These are phyloP conservation scores for Cancer borealis DNA, from an alignment of 2,888 invertebrate genomes.

Conservation along the genomic window DNA sequence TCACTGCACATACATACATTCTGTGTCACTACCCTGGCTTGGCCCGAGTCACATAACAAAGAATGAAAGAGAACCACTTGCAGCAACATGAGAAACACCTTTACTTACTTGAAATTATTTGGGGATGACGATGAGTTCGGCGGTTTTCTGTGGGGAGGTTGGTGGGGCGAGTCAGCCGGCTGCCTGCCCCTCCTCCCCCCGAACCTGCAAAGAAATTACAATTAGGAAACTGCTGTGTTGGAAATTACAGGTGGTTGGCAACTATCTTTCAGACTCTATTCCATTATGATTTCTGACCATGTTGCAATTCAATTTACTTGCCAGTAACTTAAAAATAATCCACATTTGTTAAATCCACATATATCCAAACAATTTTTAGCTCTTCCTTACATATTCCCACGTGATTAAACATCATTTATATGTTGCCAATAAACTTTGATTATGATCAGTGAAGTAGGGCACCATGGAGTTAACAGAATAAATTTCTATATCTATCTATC, in stretches of 20 bases:
- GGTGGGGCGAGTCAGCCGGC: conserved; percentile 87
- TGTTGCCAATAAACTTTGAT: too few relatives aligned
- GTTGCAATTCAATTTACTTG: neutral
- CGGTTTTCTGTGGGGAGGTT: conserved; percentile 90
- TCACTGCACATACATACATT: too few relatives aligned
- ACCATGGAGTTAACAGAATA: too few relatives aligned
- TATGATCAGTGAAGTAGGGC: too few relatives aligned
- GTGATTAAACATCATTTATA: too few relatives aligned
- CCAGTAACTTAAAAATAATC: neutral
- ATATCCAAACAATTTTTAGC: too few relatives aligned
- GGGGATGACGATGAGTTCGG: conserved; percentile 82
- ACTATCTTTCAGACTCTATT: neutral
- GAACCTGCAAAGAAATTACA: conserved; percentile 23
- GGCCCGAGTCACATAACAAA: too few relatives aligned
- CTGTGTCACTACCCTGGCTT: too few relatives aligned
- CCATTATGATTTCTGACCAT: neutral
- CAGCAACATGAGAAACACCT: neutral
- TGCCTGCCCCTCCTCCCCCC: conserved; percentile 82
- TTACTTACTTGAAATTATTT: conserved; percentile 71
- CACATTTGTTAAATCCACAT: neutral
- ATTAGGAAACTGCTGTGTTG: neutral
- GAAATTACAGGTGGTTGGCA: neutral
- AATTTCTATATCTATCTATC: too few relatives aligned
- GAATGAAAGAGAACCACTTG: too few relatives aligned
- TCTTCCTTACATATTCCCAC: too few relatives aligned